Evolutionary conservation across 2,888 invertebrate species (phyloP), one percentile per base, ranked within the genome.

Genomic region (Lithodes maja): DNA sequence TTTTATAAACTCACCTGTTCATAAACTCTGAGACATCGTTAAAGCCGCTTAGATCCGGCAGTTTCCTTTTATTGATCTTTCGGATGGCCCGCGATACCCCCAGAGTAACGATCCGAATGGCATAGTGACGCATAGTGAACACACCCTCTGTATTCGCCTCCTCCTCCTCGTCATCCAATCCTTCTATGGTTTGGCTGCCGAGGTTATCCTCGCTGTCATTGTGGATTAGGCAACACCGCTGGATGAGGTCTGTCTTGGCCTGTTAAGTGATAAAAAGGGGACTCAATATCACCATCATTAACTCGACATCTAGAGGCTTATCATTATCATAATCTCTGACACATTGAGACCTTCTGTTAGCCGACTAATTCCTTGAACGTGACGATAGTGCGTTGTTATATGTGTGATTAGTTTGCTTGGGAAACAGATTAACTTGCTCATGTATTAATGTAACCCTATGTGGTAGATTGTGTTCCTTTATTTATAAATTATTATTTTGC

Each of bases 101-200:
- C 0, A 97, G 96, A 0, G 99, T 99, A 3, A 96, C 96, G 12
- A 97, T 96, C 94, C 97, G 96, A 92, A 99, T 97, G n/a, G 97
- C 96, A 93, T 98, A 99, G 94, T 99, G 99, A 75, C 99, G 95
- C 93, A 99, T 96, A 93, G 99, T 99, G 83, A 99, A 96, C 0
- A 96, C 94, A 93, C 98, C 97, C 71, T 17, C 71, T 61, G 61
- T 61, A 12, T 5, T 61, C 1, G 12, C 71, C 17, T 71, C 71
- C 2, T 71, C 71, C 5, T n/a, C 71, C 2, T 71, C 71, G 3
- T n/a, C 71, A 1, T 71, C 71, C 17, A 71, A n/a, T n/a, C 17
- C 15, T 3, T 71, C 71, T 5, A 9, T 12, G 12, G 12, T 61
- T 61, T 33, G 33, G 33, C 33, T 33, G 33, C 33, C 33, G 33